Percentiles rank a stretch among this genome's conserved stretches.
These are phyloP conservation scores for Cephus runcator DNA, from an alignment of 2,888 invertebrate species.

Conservation along the genomic window DNA sequence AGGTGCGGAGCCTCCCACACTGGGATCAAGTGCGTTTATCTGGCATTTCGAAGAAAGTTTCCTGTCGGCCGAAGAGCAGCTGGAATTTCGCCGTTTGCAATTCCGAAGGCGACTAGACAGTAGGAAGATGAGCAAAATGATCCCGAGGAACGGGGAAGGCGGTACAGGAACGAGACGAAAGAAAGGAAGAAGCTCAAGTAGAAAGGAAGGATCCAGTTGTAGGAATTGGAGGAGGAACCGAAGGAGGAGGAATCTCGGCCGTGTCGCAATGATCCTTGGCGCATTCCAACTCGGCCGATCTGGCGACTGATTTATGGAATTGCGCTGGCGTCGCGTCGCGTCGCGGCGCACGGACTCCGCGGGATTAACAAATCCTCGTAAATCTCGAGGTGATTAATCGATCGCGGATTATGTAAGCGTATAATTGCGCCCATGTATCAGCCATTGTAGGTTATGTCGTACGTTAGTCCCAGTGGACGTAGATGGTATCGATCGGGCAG, in stretches of 20 bases:
- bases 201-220: not conserved
- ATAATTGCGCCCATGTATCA: conserved; percentile 43
- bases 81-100: too few species aligned
- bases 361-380: conserved; percentile 37
- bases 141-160: rapidly evolving
- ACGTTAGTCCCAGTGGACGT: conserved; percentile 15
- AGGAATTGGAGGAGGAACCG: not conserved
- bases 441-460: conserved; percentile 39
- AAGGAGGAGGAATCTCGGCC: not conserved
- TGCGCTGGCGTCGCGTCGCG: not conserved
- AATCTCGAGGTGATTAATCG: conserved; percentile 57
- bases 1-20: too few species aligned
- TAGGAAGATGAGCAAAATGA: too few species aligned
- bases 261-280: conserved; percentile 5
- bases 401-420: conserved; percentile 49
- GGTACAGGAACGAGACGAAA: not conserved
- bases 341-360: not conserved
- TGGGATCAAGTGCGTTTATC: too few species aligned
- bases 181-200: not conserved
- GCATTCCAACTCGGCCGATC: not conserved
- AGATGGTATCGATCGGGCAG: conserved; percentile 40
- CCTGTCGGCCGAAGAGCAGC: too few species aligned
- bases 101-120: too few species aligned
- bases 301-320: not conserved
- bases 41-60: too few species aligned